A percentile compares a stretch with the other conserved stretches of the same genome.
phyloP scores from a whole-genome alignment of 2,113 vertebrate genomes.

The Syngnathus typhle region DNA sequence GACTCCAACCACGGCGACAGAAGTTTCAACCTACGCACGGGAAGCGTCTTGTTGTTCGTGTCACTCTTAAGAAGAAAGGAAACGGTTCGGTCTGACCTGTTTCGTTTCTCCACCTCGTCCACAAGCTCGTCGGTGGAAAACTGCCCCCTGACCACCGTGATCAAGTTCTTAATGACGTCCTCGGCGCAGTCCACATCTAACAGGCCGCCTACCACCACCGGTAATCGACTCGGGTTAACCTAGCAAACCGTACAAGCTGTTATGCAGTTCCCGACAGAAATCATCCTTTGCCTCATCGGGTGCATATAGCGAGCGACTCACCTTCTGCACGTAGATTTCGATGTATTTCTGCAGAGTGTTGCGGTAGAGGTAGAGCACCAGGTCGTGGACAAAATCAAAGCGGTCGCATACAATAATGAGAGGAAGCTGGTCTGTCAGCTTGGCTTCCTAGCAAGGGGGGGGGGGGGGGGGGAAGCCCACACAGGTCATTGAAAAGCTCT shows the following conservation, averaged over 20 bases:
- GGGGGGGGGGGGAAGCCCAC: too few species aligned
- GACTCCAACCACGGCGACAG: constrained; percentile 87
- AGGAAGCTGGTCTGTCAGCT: constrained; percentile 89
- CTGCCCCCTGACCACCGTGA: constrained; percentile 86
- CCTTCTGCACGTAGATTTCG: constrained; percentile 92
- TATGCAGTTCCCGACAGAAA: too few species aligned
- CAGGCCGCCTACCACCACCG: constrained; percentile 86
- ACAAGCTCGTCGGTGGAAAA: constrained; percentile 92
- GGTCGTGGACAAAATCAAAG: constrained; percentile 89
- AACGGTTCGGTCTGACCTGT: constrained; percentile 67
- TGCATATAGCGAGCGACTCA: constrained; percentile 35
- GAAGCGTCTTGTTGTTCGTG: neutral
- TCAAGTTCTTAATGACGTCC: constrained; percentile 89
- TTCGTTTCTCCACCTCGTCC: constrained; percentile 90
- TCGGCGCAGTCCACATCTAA: constrained; percentile 90
- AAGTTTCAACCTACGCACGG: constrained; percentile 77
- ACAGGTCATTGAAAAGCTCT: neutral
- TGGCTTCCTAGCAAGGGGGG: constrained; percentile 76
- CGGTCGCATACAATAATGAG: constrained; percentile 90
- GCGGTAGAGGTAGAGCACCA: constrained; percentile 86
- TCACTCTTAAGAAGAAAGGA: neutral
- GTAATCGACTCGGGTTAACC: constrained; percentile 89
- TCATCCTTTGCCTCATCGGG: too few species aligned
- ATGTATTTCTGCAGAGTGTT: constrained; percentile 95
- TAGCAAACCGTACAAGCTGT: constrained; percentile 37